Conservation (phyloP, 2,113 vertebrate species). For the Eurypyga helias region DNA sequence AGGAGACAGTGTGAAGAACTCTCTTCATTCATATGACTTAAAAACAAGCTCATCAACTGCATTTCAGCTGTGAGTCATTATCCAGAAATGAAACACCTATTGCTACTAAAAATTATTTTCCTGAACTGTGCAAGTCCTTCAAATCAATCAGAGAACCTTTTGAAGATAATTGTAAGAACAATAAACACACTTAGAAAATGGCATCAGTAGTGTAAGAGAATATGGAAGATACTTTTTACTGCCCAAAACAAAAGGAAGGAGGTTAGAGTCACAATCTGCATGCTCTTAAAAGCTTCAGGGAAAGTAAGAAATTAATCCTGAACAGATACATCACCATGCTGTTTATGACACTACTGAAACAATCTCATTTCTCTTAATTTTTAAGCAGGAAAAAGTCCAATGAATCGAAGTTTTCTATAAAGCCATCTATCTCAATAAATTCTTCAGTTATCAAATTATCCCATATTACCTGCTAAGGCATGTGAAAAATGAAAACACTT, state of each 20-base stretch:
- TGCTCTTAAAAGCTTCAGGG: neutral
- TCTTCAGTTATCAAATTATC: constrained; percentile 38
- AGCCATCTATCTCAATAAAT: neutral
- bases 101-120: neutral
- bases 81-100: neutral
- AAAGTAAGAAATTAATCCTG: neutral
- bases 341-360: neutral
- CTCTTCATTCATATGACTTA: neutral
- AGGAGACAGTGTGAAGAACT: neutral
- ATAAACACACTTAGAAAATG: neutral
- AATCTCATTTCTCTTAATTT: neutral
- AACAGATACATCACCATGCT: neutral
- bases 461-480: constrained; percentile 11
- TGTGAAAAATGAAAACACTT: constrained; percentile 24
- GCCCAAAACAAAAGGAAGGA: neutral
- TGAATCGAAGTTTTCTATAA: neutral
- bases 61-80: neutral
- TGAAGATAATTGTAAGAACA: neutral
- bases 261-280: neutral
- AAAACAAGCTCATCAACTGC: neutral
- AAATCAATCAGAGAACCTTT: neutral
- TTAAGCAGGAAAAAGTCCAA: neutral
- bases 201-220: neutral
- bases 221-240: neutral
- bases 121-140: neutral